Evolutionary conservation across 2,888 invertebrate species (phyloP).

Genomic region (Parnassius orleans): DNA sequence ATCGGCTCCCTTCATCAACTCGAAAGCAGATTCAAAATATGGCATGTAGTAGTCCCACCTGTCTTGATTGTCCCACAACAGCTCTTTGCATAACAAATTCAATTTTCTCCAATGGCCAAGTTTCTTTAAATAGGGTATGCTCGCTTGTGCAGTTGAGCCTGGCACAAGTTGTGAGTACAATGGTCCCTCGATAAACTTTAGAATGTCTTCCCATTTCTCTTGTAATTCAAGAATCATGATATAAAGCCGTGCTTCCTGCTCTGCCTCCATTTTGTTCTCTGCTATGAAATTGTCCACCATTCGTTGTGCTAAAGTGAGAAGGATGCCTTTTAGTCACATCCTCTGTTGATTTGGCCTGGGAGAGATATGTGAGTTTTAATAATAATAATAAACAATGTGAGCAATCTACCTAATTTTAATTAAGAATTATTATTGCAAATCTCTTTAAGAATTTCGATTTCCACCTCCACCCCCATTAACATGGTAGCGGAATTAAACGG

Average conservation of each 20-base stretch:
- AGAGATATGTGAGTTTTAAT: not conserved
- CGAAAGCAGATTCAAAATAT: slow-evolving; percentile 86
- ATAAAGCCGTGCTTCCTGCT: slow-evolving; percentile 95
- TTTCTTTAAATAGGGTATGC: slow-evolving; percentile 87
- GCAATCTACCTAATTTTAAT: too few relatives aligned
- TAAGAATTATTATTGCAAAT: too few relatives aligned
- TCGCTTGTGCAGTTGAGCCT: slow-evolving; percentile 84
- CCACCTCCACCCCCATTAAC: too few relatives aligned
- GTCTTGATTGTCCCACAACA: slow-evolving; percentile 87
- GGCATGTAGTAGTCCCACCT: slow-evolving; percentile 88
- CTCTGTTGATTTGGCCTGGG: slow-evolving; percentile 66
- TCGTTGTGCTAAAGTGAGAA: slow-evolving; percentile 93
- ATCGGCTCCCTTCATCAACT: slow-evolving; percentile 72
- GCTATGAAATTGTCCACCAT: slow-evolving; percentile 95
- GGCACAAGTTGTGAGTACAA: slow-evolving; percentile 85
- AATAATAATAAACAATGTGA: not conserved
- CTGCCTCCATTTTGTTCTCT: slow-evolving; percentile 94
- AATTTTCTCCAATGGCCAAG: slow-evolving; percentile 88
- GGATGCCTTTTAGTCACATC: slow-evolving; percentile 84
- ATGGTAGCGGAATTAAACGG: too few relatives aligned
- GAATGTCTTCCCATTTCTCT: slow-evolving; percentile 90
- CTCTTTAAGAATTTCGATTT: too few relatives aligned
- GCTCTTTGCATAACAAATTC: slow-evolving; percentile 86
- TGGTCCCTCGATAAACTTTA: slow-evolving; percentile 90
- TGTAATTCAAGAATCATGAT: slow-evolving; percentile 89